Base-by-base conservation (phyloP, 2,888 invertebrate species). In the Sphaeridia pumilis region DNA sequence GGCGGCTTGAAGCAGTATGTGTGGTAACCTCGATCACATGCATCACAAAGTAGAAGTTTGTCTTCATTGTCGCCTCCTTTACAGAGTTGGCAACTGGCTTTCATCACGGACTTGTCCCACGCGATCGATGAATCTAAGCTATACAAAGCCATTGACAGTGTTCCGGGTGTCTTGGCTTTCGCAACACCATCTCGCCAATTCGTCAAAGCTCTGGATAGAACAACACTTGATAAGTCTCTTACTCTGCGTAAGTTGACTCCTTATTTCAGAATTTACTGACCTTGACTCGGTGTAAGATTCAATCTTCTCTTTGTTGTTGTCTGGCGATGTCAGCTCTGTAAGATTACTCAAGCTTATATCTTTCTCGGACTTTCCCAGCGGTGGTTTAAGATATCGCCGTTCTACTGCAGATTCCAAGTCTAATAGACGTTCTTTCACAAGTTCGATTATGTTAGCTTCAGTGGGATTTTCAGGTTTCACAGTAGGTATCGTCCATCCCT, bases 51-150 rank as follows among this genome's bases (percentile, higher is more conserved):
- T 65, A 97, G 73, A 63, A 97, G 74, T 71, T 93, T 86, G 65
- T 90, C 94, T 71, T 97, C 95, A 67, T 93, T 89, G 73, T 95
- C 94, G 56, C 93, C 95, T 67, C 85, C 84, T 69, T 87, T 82
- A 74, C 97, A 97, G 73, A 97, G 93, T 73, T 97, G 95, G 74
- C 95, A 95, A 73, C 88, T 87, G 90, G 94, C 80, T 43, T 94
- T 93, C 94, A 97, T 94, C 69, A 94, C 88, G 75, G 93, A 93
- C 76, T 94, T 93, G 74, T 97, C 95, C 97, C 97, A 97, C 35
- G 94, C 93, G 66, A 97, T 88, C 69, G 85, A 86, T 2, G 84
- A 82, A 70, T 94, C 92, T 61, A 97, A 74, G 66, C 88, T 85
- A 67, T 88, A 85, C 54, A 92, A 76, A 65, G 87, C 83, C 82